phyloP scores from a whole-genome alignment of 2,113 vertebrate species.

The Edolisoma coerulescens region DNA sequence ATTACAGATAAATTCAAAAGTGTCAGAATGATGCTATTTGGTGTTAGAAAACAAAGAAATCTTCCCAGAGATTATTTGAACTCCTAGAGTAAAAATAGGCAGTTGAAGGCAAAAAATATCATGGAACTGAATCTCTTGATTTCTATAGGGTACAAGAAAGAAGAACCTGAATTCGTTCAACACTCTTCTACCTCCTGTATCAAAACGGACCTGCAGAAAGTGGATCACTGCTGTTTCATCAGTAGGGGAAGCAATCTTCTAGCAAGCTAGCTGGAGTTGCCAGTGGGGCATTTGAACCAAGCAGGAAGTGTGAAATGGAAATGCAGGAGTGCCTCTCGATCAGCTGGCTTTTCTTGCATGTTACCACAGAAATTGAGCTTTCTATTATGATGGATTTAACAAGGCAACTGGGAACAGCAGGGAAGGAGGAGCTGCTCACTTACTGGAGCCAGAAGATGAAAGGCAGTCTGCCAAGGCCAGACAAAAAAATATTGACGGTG shows the following conservation, averaged over 20 bases:
- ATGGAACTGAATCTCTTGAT: neutral
- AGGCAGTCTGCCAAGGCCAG: conserved; percentile 39
- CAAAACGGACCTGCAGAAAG: neutral
- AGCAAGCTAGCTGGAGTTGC: neutral
- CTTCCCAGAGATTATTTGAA: neutral
- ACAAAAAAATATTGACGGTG: conserved; percentile 33
- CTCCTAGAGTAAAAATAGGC: neutral
- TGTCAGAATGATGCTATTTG: neutral
- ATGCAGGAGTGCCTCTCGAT: neutral
- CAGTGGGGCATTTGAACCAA: neutral
- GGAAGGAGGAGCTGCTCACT: conserved; percentile 19
- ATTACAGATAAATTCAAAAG: neutral
- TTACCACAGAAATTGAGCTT: neutral
- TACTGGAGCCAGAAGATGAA: conserved; percentile 1
- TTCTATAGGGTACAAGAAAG: neutral
- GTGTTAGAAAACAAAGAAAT: neutral
- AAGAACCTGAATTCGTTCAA: neutral
- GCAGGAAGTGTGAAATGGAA: neutral
- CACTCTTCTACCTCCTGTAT: neutral
- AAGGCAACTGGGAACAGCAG: conserved; percentile 22
- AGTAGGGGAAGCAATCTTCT: neutral
- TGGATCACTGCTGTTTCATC: neutral
- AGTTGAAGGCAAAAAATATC: neutral
- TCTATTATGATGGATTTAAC: conserved; percentile 11
- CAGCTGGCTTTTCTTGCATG: neutral